A percentile compares a stretch with the other conserved stretches of the same genome.
phyloP scores from a whole-genome alignment of 2,797 vertebrate species.

The Mus spretus region DNA sequence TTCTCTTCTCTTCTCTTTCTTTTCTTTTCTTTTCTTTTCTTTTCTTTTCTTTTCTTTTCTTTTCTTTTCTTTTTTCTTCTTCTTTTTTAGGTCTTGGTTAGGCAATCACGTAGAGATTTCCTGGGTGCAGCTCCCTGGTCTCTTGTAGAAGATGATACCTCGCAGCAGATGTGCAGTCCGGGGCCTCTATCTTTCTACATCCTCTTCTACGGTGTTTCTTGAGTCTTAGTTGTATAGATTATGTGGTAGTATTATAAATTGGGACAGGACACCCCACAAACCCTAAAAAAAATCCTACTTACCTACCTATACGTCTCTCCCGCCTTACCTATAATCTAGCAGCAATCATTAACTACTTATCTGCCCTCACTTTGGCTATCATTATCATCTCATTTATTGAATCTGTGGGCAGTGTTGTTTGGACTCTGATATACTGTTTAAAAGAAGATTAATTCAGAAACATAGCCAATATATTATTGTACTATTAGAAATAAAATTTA shows the following conservation, averaged over 20 bases:
- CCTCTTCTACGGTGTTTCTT: neutral
- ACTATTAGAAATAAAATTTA: constrained; percentile 42
- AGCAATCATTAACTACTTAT: neutral
- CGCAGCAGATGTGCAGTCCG: neutral
- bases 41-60: too few relatives aligned
- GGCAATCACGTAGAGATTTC: neutral
- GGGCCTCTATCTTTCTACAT: neutral
- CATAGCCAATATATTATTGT: neutral
- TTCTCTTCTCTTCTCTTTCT: too few relatives aligned
- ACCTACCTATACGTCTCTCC: neutral
- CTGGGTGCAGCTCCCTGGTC: neutral
- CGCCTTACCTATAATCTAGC: neutral
- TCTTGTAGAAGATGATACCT: neutral
- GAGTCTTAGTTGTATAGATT: neutral
- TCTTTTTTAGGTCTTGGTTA: neutral
- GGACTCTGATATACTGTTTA: neutral
- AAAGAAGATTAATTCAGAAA: constrained; percentile 61
- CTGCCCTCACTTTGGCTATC: neutral
- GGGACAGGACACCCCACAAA: neutral
- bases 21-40: too few relatives aligned
- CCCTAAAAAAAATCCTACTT: neutral
- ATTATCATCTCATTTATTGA: neutral
- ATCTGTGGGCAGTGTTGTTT: neutral
- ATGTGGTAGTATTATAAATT: neutral
- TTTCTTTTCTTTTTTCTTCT: too few relatives aligned